Evolutionary conservation across 23 tunicate genomes (phyloP), one percentile per base, ranked within the genome.

Genomic region (Oikopleura vanhoeffeni): DNA sequence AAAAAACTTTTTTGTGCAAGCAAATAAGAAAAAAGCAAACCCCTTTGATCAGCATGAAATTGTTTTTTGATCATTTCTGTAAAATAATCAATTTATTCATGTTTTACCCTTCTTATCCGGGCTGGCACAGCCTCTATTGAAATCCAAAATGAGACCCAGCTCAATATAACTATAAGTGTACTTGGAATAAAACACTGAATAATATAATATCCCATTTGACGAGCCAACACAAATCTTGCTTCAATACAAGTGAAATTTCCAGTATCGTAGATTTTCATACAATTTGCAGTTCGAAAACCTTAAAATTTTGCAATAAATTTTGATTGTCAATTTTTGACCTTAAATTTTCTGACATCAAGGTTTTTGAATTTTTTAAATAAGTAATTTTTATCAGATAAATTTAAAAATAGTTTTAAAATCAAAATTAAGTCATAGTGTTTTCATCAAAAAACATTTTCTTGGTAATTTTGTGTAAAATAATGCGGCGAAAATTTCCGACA

Each of bases 181-280:
- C 34, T 13, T 13, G 79, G 79, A 4, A 71, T 32, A 30, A 71
- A 71, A 38, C 79, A 71, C 79, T 71, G 79, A 2, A 71, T 71
- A 30, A 71, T 71, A 34, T 71, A 71, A n/a, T 71, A 71, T 2
- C 79, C 79, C 79, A 71, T 71, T 71, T 71, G 79, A 24, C 79
- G 79, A 24, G 79, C 79, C 3, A 71, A 34, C 3, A 71, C 30
- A 34, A 71, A 71, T 18, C 79, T 30, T 34, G 79, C 79, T 34
- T 71, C 79, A n/a, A 71, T 71, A n/a, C 79, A 71, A n/a, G 79
- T 71, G 33, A 71, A 71, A n/a, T 71, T 71, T 2, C 79, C 79
- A 32, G 79, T 71, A 38, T 71, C 79, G 38, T 71, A 71, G 32
- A 71, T 71, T 38, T 71, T 71, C 79, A 71, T 71, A 30, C 79